Percentiles rank a stretch among this genome's conserved stretches.
These are phyloP conservation scores for Rhinatrema bivittatum DNA, from an alignment of 2,797 vertebrate species.

Conservation along the genomic window DNA sequence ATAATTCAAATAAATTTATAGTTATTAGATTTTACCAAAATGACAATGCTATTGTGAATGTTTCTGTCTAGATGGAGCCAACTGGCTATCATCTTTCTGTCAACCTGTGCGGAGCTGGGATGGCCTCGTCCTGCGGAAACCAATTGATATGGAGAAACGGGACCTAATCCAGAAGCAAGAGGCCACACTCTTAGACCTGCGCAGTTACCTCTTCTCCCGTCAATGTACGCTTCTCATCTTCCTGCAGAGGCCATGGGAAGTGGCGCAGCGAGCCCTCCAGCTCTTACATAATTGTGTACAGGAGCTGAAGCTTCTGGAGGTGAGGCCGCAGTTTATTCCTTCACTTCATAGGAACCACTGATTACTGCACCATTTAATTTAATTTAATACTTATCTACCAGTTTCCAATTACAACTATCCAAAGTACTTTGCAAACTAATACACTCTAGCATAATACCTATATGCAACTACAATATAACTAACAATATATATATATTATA, in stretches of 20 bases:
- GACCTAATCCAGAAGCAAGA: conserved; percentile 83
- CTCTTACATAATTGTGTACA: conserved; percentile 96
- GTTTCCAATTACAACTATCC: no score
- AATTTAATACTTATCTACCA: no score
- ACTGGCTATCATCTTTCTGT: conserved; percentile 95
- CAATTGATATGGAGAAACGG: conserved; percentile 97
- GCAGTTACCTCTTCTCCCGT: conserved; percentile 94
- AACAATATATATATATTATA: no score
- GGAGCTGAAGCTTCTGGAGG: conserved; percentile 88
- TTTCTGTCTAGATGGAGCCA: conserved; percentile 96
- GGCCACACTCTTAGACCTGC: conserved; percentile 85
- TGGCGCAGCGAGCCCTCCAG: conserved; percentile 85
- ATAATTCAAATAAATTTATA: no score
- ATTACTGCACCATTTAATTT: no score
- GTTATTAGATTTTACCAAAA: no score
- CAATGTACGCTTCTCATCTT: conserved; percentile 95
- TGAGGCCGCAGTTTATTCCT: conserved; percentile 52
- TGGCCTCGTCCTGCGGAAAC: conserved; percentile 81
- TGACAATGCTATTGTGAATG: no score
- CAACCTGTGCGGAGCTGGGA: conserved; percentile 90
- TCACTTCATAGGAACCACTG: no score
- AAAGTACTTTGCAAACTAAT: no score
- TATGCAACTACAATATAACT: no score
- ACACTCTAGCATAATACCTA: no score
- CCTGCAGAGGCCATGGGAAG: conserved; percentile 95